These are phyloP conservation scores for Delichon dasypus DNA, from an alignment of 2,797 vertebrate species.

Conservation along the genomic window DNA sequence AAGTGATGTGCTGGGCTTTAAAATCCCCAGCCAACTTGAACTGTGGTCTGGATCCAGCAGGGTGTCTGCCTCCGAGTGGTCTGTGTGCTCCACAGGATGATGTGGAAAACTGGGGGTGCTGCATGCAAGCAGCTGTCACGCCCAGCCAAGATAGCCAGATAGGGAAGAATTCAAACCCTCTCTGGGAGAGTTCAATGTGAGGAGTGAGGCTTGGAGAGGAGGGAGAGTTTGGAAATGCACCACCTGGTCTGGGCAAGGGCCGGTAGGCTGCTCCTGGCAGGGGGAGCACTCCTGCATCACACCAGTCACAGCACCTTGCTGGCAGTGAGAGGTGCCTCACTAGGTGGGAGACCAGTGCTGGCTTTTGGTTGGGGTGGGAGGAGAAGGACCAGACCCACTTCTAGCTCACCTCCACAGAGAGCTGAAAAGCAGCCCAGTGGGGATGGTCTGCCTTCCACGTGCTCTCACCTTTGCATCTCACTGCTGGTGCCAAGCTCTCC, in stretches of 20 bases:
- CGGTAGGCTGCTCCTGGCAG: neutral
- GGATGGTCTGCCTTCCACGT: neutral
- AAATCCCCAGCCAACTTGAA: neutral
- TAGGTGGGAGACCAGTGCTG: neutral
- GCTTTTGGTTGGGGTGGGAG: neutral
- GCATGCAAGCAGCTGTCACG: neutral
- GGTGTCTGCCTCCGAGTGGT: neutral
- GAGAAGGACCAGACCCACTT: neutral
- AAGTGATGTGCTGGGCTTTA: neutral
- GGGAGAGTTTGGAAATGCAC: neutral
- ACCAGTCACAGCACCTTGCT: accelerated
- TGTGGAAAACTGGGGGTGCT: neutral
- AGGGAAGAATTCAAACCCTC: neutral
- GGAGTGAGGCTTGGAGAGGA: neutral
- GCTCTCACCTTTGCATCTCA: neutral
- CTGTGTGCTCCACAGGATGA: neutral
- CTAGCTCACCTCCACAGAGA: neutral
- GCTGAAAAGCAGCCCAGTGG: accelerated
- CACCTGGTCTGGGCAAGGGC: neutral
- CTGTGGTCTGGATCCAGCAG: neutral
- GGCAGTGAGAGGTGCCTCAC: accelerated
- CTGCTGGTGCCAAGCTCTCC: neutral
- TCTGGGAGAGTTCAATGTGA: accelerated
- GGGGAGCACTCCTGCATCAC: accelerated
- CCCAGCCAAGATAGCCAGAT: neutral